Conservation (phyloP, 2,888 invertebrate genomes). For the Archaeoteleia sp. region DNA sequence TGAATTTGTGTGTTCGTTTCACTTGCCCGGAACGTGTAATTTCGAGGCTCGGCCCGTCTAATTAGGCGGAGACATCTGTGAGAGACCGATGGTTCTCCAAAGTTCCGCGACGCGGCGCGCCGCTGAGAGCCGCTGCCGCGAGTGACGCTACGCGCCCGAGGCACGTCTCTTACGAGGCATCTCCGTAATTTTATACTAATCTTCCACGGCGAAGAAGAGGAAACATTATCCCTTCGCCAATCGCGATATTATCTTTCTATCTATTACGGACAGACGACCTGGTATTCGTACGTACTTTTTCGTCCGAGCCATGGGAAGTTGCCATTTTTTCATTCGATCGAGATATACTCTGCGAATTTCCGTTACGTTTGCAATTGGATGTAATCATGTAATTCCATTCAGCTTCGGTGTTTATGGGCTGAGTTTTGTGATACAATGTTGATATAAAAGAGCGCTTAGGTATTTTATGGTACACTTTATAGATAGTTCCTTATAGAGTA, state of each 20-base stretch:
- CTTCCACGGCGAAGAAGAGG: slow-evolving; percentile 60
- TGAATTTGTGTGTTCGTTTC: slow-evolving; percentile 73
- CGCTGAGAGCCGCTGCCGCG: slow-evolving; percentile 53
- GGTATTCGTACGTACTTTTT: slow-evolving; percentile 21
- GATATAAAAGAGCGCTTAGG: too few species aligned
- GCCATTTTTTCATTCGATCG: slow-evolving; percentile 5
- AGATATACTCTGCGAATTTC: slow-evolving; percentile 1
- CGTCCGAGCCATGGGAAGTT: slow-evolving; percentile 23
- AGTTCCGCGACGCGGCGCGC: slow-evolving; percentile 18
- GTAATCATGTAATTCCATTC: too few species aligned
- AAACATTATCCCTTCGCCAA: slow-evolving; percentile 66
- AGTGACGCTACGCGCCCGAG: slow-evolving; percentile 50
- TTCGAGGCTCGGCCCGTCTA: slow-evolving; percentile 63
- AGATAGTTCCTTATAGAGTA: too few species aligned
- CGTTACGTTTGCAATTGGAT: too few species aligned
- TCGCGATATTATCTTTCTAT: slow-evolving; percentile 71
- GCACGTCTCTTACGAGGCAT: slow-evolving; percentile 62
- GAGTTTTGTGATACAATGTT: too few species aligned
- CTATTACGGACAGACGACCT: slow-evolving; percentile 59
- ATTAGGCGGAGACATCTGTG: slow-evolving; percentile 72
- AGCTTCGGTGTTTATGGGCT: too few species aligned
- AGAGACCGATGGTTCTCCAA: slow-evolving; percentile 46
- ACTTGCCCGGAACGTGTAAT: slow-evolving; percentile 71
- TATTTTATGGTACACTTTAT: too few species aligned
- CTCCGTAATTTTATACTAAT: slow-evolving; percentile 72